These are phyloP conservation scores for Drosophila pseudoananassae DNA, from an alignment of 1,140 invertebrate genomes.

Conservation along the genomic window DNA sequence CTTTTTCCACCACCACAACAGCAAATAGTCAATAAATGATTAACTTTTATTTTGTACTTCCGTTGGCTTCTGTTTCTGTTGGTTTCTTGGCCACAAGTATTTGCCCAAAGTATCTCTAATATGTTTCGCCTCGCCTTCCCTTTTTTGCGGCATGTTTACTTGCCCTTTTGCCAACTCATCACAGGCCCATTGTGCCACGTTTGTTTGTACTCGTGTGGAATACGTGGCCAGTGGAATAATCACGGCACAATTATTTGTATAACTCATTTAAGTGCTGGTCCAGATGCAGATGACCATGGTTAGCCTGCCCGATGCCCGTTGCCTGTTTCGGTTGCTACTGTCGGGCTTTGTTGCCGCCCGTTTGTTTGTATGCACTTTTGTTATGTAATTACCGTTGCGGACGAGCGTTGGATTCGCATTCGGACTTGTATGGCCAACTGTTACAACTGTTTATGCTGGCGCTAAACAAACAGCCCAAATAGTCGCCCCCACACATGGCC, in stretches of 20 bases:
- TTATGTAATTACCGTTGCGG: slow-evolving; percentile 71
- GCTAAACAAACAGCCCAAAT: slow-evolving; percentile 63
- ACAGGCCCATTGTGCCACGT: slow-evolving; percentile 18
- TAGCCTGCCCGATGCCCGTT: neutral
- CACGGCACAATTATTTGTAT: slow-evolving; percentile 70
- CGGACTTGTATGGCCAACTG: slow-evolving; percentile 67
- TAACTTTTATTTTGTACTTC: slow-evolving; percentile 20
- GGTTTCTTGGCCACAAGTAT: slow-evolving; percentile 1
- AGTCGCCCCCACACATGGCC: slow-evolving; percentile 34
- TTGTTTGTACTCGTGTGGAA: slow-evolving; percentile 18
- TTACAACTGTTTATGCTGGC: slow-evolving; percentile 78
- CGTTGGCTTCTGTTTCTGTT: slow-evolving; percentile 4
- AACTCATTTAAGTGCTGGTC: slow-evolving; percentile 67
- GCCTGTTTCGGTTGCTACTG: neutral
- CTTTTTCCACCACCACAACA: slow-evolving; percentile 3
- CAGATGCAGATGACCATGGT: slow-evolving; percentile 46
- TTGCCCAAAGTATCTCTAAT: slow-evolving; percentile 39
- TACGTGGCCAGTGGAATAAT: slow-evolving; percentile 61
- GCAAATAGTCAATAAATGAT: slow-evolving; percentile 35
- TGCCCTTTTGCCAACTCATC: slow-evolving; percentile 13
- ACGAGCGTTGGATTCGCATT: slow-evolving; percentile 16
- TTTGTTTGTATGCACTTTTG: slow-evolving; percentile 68
- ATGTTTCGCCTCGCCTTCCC: slow-evolving; percentile 5
- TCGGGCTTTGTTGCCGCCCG: slow-evolving; percentile 14
- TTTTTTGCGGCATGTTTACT: slow-evolving; percentile 16